Evolutionary conservation across 2,888 invertebrate species (phyloP), one percentile per base, ranked within the genome.

Genomic region (Formica aserva): DNA sequence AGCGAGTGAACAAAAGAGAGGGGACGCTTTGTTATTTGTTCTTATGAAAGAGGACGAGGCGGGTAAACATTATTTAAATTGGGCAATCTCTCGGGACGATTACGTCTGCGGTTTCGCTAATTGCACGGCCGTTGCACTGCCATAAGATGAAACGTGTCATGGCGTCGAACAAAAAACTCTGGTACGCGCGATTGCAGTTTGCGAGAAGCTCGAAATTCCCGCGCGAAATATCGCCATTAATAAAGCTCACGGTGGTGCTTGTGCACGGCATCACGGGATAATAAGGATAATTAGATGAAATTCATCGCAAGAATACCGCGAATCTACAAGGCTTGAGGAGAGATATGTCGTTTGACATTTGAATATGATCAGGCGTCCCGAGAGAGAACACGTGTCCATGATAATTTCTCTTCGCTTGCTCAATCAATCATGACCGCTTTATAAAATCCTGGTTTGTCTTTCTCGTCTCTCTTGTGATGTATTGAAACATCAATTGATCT

Each of bases 31-130:
- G 45, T 32, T 71, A 63, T 29, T 66, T 67, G 75, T 76, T 48
- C 71, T 78, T 62, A 48, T 55, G 63, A 75, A 57, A 67, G 78
- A 71, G 22, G 38, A 45, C 22, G 60, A 48, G 52, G 15, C 38
- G 45, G 57, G 26, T 26, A 66, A 75, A 63, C 85, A 87, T 89
- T 87, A 90, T 90, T 86, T 85, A 87, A 89, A 87, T 88, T 83
- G 86, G 74, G 84, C 90, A 89, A 84, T 84, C 55, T 38, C 63
- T 38, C 74, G 32, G 38, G 76, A 72, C 85, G 85, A 89, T 89
- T 85, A 86, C 82, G 85, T 35, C 72, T 80, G 90, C 81, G 88
- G 90, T 87, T 75, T 75, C 84, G 87, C 78, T 89, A 89, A 89
- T 89, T 89, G 87, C 88, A 60, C 62, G 72, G 57, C n/a, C 72